Evolutionary conservation across 2,113 vertebrate genomes (phyloP).

Genomic region (Coreoperca whiteheadi): DNA sequence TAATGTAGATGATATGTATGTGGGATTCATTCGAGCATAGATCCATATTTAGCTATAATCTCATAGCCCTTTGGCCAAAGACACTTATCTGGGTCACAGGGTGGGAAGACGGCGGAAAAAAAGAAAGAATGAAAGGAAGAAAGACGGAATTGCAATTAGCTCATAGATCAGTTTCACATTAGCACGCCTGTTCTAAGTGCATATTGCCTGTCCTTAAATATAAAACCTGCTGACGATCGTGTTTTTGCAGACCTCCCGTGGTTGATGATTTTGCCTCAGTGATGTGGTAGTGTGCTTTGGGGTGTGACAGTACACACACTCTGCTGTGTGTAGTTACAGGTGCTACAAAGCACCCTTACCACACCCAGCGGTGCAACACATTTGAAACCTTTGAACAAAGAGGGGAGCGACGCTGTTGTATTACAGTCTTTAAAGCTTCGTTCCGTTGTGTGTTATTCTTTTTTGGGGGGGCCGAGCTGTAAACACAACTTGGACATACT

Average conservation of each 20-base stretch:
- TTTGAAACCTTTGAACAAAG: neutral
- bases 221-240: neutral
- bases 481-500: too few species aligned
- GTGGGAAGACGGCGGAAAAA: neutral
- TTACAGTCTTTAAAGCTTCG: neutral
- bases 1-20: neutral
- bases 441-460: too few species aligned
- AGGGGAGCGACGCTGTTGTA: neutral
- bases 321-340: neutral
- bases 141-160: neutral
- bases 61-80: constrained; percentile 29
- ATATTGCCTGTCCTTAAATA: neutral
- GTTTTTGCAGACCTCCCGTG: neutral
- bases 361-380: neutral
- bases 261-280: neutral
- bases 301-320: neutral
- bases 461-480: too few species aligned
- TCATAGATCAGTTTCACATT: neutral
- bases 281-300: neutral
- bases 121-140: neutral
- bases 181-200: neutral
- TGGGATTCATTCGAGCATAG: neutral
- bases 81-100: constrained; percentile 47
- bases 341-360: neutral
- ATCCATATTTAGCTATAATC: constrained; percentile 40